These are phyloP conservation scores for Rhagonycha fulva DNA, from an alignment of 2,888 invertebrate genomes.

Conservation along the genomic window DNA sequence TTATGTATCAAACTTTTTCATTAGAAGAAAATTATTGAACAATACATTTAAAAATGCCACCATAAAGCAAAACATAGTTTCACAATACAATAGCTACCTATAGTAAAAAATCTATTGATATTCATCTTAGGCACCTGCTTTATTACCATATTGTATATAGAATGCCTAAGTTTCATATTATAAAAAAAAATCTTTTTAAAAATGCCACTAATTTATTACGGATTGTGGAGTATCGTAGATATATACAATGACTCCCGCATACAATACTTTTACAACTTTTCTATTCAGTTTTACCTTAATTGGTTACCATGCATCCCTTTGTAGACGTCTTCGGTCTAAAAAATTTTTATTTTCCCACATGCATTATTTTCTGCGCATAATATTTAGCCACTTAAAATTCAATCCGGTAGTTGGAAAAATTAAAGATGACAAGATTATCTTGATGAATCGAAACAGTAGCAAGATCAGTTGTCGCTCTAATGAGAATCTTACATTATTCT, in stretches of 20 bases:
- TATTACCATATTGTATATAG: conserved; percentile 37
- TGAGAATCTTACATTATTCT: conserved; percentile 18
- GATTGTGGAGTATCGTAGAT: conserved; percentile 26
- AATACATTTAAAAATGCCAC: conserved; percentile 31
- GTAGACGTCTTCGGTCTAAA: conserved; percentile 17
- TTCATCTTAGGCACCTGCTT: conserved; percentile 34
- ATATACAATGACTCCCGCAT: conserved; percentile 30
- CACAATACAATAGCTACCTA: conserved; percentile 21
- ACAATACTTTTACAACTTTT: neutral
- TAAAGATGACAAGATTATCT: neutral
- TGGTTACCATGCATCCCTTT: conserved; percentile 27
- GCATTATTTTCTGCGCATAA: neutral
- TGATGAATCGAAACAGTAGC: conserved; percentile 4
- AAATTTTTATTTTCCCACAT: neutral
- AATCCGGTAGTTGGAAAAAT: neutral
- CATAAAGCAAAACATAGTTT: conserved; percentile 29
- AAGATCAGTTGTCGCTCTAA: conserved; percentile 13
- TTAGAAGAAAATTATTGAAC: conserved; percentile 23
- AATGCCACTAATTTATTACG: conserved; percentile 33
- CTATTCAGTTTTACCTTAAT: conserved; percentile 30
- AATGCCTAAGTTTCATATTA: conserved; percentile 33
- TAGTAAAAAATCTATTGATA: conserved; percentile 25
- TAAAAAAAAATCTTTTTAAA: conserved; percentile 32
- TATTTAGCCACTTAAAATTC: neutral
- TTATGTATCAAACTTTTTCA: conserved; percentile 13